These are phyloP conservation scores for Silurus aristotelis DNA, from an alignment of 2,797 vertebrate species.

Conservation along the genomic window DNA sequence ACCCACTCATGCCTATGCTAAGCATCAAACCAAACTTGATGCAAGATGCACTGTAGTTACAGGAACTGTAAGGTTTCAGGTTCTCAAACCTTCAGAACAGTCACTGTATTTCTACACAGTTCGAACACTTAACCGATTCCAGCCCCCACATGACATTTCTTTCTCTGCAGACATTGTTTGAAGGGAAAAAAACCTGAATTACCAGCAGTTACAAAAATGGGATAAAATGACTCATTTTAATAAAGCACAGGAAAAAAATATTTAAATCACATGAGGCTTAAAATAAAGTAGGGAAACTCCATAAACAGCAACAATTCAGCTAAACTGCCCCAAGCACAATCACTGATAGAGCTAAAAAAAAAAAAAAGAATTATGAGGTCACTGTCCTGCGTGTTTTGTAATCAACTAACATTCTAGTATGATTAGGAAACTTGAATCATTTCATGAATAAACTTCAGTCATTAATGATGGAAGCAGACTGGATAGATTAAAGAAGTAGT, in stretches of 20 bases:
- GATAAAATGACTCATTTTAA: slow-evolving; percentile 36
- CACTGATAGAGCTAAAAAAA: neutral
- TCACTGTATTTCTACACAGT: slow-evolving; percentile 2
- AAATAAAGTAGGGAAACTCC: slow-evolving; percentile 29
- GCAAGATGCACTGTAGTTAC: neutral
- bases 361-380: neutral
- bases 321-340: slow-evolving; percentile 38
- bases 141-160: slow-evolving; percentile 19
- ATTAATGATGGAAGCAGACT: neutral
- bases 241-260: slow-evolving; percentile 11
- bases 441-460: neutral
- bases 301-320: slow-evolving; percentile 49
- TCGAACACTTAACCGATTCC: neutral
- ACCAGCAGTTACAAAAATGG: slow-evolving; percentile 26
- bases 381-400: neutral
- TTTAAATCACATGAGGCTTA: slow-evolving; percentile 33
- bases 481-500: no score
- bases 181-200: slow-evolving; percentile 23
- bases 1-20: neutral
- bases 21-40: neutral
- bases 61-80: slow-evolving; percentile 1
- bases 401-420: neutral
- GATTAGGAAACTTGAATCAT: neutral
- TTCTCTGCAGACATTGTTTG: slow-evolving; percentile 16
- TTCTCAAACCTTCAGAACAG: slow-evolving; percentile 3